Evolutionary conservation across 2,797 vertebrate genomes (phyloP), one percentile per base, ranked within the genome.

Genomic region (Parotocinclus haroldoi): DNA sequence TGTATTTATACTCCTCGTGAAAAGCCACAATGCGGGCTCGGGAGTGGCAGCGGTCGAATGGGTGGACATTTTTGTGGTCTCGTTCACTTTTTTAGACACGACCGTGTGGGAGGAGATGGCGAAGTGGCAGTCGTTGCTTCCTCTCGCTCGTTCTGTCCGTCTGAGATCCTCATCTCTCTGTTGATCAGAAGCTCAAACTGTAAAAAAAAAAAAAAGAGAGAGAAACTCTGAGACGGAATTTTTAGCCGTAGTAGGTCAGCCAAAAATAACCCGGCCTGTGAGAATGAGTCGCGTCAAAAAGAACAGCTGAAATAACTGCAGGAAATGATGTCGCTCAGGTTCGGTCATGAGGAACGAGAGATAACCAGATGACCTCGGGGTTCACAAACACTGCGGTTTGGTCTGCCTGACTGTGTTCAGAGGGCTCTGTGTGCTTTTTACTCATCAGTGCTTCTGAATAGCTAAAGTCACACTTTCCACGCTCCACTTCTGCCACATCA

Each of bases 211-310:
- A 51, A 19, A 40, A 27, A 52, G 58, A 51, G 9, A 45, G 14
- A 52, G 17, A 18, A 16, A 53, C 17, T n/a, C n/a, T 39, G 44
- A 58, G 51, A 49, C 19, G 49, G 40, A 44, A 37, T 37, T 63
- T 74, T 65, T 37, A 11, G 45, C 54, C 18, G 37, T 58, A 72
- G 46, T 58, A 10, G 83, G 67, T 58, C 73, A 80, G 85, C 82
- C 81, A 78, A 83, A 88, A 89, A 90, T 87, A 89, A 85, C 80
- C 63, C 78, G 59, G 80, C 80, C 37, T 84, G 84, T 85, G 86
- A 87, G 86, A 87, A 50, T 42, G 78, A 79, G 80, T 79, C 79
- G 56, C 0, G 73, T 18, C 3, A 27, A 37, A 72, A 27, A 37
- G 67, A 48, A 66, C 77, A 68, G 70, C 58, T 45, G 58, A 68